Evolutionary conservation across 1,140 invertebrate species (phyloP), one percentile per base, ranked within the genome.

Genomic region (Lysiphlebus fabarum): DNA sequence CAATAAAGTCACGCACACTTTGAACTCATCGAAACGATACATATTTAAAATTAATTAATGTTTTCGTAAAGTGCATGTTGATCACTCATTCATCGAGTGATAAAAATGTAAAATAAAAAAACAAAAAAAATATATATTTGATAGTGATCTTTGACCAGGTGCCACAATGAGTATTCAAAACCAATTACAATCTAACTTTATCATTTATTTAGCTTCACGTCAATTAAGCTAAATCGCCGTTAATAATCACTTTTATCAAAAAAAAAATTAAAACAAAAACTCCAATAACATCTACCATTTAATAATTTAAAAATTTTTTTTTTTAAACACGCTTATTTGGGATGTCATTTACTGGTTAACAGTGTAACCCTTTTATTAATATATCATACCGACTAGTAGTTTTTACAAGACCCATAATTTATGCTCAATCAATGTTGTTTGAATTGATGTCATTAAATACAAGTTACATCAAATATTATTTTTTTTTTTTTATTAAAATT

Each of bases 151-250:
- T 54, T 11, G 62, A 48, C 63, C 63, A 64, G 63, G 63, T 64
- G 63, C 53, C 45, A 49, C 38, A 6, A 11, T 26, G 65, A 62
- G 61, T 45, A 69, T 69, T 59, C 54, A 63, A 58, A 63, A 60
- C 61, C 63, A 61, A 63, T 66, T 26, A 26, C 17, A 26, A 26
- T 26, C 17, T 26, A 26, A 4, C 17, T 26, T 61, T 66, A 68
- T 69, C 65, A 51, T 37, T 51, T 5, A 17, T 37, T 55, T 60
- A 65, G 70, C 17, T 26, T 73, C 67, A 73, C 66, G 67, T 63
- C 66, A 72, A 73, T 73, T 72, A 72, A 68, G 59, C 65, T 45
- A 54, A 64, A 68, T 67, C 60, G 65, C 67, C 66, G 64, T 71
- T 59, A 60, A 60, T 53, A 53, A 61, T 61, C 41, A 47, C 34